Evolutionary conservation across 2,888 invertebrate genomes (phyloP), one percentile per base, ranked within the genome.

Genomic region (Glyphotaelius pellucidus): DNA sequence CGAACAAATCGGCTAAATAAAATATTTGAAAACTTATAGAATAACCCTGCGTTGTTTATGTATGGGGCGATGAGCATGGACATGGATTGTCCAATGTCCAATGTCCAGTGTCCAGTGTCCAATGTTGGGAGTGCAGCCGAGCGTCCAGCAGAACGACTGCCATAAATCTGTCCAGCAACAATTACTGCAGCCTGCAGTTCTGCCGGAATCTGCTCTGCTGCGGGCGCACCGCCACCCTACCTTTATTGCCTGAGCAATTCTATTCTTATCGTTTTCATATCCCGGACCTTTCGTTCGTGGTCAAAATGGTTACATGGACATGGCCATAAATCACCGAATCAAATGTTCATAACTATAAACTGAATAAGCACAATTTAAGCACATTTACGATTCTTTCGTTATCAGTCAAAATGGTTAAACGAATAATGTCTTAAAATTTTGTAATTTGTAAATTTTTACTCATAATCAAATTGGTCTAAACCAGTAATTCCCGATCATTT

Each of bases 131-230:
- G 47, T 86, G 32, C 47, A 52, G 86, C 47, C 47, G 47, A 52
- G 87, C 87, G 87, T 52, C 52, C 31, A 87, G 52, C 19, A 31
- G 52, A 87, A 67, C 47, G 87, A 14, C 67, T 31, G 87, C 52
- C n/a, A 87, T 87, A 87, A 87, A 87, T 87, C 87, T 31, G 52
- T 9, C 42, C 30, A 87, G 87, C 87, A 87, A 87, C 87, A 87
- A 87, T 87, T 87, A 87, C 87, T 31, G 87, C 87, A 31, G 47
- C 12, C 42, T 87, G 86, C 31, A 87, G 87, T 47, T 19, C 52
- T n/a, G 47, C 86, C 19, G 83, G 81, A 35, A 30, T 38, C 86
- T 86, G 86, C n/a, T n/a, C 38, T n/a, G 42, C 86, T 30, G n/a
- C 47, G 31, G 9, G 47, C 87, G 31, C n/a, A 47, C 87, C 31